Conservation (phyloP, 2,113 vertebrate genomes). For the Danionella cerebrum region DNA sequence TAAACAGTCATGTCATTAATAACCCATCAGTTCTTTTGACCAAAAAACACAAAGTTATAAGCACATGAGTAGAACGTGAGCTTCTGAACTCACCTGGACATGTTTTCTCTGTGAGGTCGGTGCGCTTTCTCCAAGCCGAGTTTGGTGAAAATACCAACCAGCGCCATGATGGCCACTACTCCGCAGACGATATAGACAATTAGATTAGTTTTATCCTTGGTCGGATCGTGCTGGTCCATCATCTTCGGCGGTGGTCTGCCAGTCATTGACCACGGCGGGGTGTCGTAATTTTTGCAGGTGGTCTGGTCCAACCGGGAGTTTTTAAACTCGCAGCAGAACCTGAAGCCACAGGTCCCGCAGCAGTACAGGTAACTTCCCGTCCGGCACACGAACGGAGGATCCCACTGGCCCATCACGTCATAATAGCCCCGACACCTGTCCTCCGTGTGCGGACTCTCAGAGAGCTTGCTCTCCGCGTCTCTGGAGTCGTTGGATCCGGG, state of each 20-base stretch:
- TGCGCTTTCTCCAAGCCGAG: slow-evolving; percentile 96
- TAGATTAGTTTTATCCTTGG: slow-evolving; percentile 97
- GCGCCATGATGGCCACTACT: slow-evolving; percentile 97
- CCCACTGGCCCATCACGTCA: slow-evolving; percentile 99
- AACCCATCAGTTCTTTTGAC: no score
- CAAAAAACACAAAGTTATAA: no score
- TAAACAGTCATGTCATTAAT: no score
- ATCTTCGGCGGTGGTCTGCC: slow-evolving; percentile 87
- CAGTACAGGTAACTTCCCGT: slow-evolving; percentile 94
- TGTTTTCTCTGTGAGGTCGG: slow-evolving; percentile 93
- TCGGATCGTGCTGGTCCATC: slow-evolving; percentile 82
- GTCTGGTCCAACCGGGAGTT: slow-evolving; percentile 88
- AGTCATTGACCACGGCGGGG: slow-evolving; percentile 89
- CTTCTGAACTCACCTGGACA: slow-evolving; percentile 78
- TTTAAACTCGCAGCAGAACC: slow-evolving; percentile 94
- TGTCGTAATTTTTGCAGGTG: slow-evolving; percentile 94
- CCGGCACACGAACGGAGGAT: slow-evolving; percentile 92
- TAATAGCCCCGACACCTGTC: slow-evolving; percentile 93
- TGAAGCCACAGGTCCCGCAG: slow-evolving; percentile 99
- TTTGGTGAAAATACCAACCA: slow-evolving; percentile 98
- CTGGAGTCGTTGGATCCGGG: slow-evolving; percentile 82
- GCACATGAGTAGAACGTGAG: not conserved
- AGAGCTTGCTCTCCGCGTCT: slow-evolving; percentile 71
- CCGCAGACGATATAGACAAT: slow-evolving; percentile 98
- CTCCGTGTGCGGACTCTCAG: slow-evolving; percentile 81